These are phyloP conservation scores for Podiceps cristatus DNA, from an alignment of 2,113 vertebrate species.

Conservation along the genomic window DNA sequence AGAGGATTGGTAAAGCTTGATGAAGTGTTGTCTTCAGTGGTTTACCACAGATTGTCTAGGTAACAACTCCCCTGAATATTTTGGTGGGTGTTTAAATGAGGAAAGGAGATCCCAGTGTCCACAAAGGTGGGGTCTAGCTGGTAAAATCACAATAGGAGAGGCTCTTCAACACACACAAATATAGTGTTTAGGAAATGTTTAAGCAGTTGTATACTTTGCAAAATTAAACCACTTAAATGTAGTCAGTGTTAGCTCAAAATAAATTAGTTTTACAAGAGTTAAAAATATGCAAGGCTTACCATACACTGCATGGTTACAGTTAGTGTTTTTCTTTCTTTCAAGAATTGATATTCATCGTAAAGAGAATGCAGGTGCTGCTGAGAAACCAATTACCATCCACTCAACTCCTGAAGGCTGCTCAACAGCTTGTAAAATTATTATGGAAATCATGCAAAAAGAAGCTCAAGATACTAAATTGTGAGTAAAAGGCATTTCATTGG, in stretches of 20 bases:
- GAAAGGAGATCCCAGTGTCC: not conserved
- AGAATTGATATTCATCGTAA: slow-evolving; percentile 99
- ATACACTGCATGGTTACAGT: not conserved
- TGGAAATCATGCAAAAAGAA: slow-evolving; percentile 99
- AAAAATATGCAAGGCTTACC: not conserved
- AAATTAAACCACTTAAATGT: not conserved
- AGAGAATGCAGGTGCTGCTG: slow-evolving; percentile 96
- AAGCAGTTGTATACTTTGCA: not conserved
- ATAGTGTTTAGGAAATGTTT: not conserved
- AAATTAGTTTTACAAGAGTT: not conserved
- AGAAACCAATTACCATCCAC: slow-evolving; percentile 97
- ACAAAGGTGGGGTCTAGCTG: not conserved
- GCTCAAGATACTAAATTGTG: slow-evolving; percentile 97
- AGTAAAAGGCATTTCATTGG: slow-evolving; percentile 71
- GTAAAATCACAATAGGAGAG: not conserved
- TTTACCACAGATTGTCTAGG: not conserved
- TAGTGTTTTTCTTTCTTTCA: slow-evolving; percentile 12
- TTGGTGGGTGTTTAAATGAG: not conserved
- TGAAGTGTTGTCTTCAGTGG: not conserved
- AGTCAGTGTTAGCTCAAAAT: not conserved
- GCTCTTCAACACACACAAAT: not conserved
- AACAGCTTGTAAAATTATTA: slow-evolving; percentile 92
- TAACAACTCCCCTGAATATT: not conserved
- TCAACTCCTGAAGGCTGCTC: slow-evolving; percentile 96
- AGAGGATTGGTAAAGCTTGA: not conserved